phyloP scores from a whole-genome alignment of 2,113 vertebrate genomes.

The Condylura cristata region DNA sequence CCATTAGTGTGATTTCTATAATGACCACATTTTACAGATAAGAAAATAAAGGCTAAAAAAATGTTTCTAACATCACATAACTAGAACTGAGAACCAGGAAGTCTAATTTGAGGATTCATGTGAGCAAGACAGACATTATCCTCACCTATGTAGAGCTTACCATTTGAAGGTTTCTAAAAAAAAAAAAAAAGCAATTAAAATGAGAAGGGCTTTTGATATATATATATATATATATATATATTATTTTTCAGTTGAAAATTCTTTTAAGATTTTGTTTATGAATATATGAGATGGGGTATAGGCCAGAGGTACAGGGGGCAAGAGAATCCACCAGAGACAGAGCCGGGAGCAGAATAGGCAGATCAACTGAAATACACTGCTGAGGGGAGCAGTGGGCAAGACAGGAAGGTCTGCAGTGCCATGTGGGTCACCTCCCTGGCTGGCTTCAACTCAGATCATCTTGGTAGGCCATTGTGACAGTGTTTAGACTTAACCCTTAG shows the following conservation, averaged over 20 bases:
- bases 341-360: no score
- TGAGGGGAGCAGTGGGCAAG: no score
- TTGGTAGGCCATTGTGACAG: no score
- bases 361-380: no score
- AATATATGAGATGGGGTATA: no score
- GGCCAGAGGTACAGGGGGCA: no score
- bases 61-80: not conserved
- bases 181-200: not conserved
- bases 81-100: not conserved
- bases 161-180: not conserved
- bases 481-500: no score
- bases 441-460: no score
- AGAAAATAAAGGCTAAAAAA: not conserved
- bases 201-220: not conserved
- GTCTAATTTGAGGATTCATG: not conserved
- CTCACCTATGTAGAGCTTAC: not conserved
- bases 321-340: no score
- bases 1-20: not conserved
- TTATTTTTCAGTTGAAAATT: not conserved
- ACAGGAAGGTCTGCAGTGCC: no score
- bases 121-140: not conserved
- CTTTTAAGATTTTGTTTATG: not conserved
- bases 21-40: not conserved
- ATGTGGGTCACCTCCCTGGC: no score
- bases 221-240: no score